These are phyloP conservation scores for Tenthredo amoena DNA, from an alignment of 2,888 invertebrate genomes.

Conservation along the genomic window DNA sequence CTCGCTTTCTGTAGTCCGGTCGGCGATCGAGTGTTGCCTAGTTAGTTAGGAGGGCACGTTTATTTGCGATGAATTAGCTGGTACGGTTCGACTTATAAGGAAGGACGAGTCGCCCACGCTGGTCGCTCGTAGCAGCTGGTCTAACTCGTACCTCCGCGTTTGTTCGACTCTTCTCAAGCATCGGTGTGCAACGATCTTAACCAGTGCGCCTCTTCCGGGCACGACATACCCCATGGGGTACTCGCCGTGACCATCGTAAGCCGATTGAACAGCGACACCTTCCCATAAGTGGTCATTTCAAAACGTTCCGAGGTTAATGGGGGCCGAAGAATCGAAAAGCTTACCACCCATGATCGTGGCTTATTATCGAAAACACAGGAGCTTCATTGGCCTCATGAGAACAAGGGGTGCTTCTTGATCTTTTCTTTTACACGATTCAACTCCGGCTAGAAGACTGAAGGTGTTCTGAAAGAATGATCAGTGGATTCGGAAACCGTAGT, in stretches of 20 bases:
- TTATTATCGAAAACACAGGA: conserved; percentile 12
- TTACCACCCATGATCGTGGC: conserved; percentile 19
- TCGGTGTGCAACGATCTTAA: conserved; percentile 44
- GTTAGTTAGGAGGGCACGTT: conserved; percentile 62
- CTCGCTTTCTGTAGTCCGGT: background rate
- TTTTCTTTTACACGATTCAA: background rate
- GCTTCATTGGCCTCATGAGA: background rate
- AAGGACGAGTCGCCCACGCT: conserved; percentile 64
- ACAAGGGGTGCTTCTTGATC: background rate
- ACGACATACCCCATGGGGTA: conserved; percentile 6
- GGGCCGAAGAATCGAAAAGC: conserved; percentile 38
- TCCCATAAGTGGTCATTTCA: conserved; percentile 46
- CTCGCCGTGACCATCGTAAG: conserved; percentile 37
- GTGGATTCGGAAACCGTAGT: too few relatives aligned
- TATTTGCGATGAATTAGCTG: conserved; percentile 64
- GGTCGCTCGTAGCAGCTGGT: conserved; percentile 53
- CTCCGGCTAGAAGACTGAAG: background rate
- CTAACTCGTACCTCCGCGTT: conserved; percentile 28
- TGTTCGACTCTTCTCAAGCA: conserved; percentile 21
- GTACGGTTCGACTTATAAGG: conserved; percentile 61
- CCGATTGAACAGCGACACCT: conserved; percentile 46
- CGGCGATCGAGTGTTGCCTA: conserved; percentile 58
- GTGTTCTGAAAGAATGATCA: background rate
- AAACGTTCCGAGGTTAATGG: conserved; percentile 37
- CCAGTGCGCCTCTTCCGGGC: conserved; percentile 40